Conservation (phyloP, 2,797 vertebrate genomes). For the Odontamblyopus rebecca region DNA sequence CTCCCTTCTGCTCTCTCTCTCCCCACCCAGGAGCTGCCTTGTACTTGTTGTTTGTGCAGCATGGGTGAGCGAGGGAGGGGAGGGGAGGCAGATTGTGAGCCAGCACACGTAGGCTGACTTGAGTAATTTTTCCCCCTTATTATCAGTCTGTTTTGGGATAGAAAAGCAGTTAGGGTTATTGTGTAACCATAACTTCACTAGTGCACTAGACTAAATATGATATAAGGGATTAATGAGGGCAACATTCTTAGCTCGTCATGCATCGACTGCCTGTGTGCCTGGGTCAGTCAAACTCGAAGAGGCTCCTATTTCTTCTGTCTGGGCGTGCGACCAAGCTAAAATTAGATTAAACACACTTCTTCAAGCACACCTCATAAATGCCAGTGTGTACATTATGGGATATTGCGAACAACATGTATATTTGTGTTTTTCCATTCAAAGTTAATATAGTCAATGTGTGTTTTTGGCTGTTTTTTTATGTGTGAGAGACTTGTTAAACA, state of each 20-base stretch:
- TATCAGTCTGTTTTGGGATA: constrained; percentile 16
- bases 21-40: constrained; percentile 54
- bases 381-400: constrained; percentile 37
- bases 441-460: constrained; percentile 31
- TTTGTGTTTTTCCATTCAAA: constrained; percentile 23
- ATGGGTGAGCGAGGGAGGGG: constrained; percentile 24
- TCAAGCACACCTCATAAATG: constrained; percentile 35
- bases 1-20: constrained; percentile 48
- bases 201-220: constrained; percentile 3
- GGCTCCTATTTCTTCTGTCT: constrained; percentile 57
- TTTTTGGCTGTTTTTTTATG: too few species aligned
- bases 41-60: constrained; percentile 76
- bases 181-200: neutral
- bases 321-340: constrained; percentile 63
- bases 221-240: constrained; percentile 23
- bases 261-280: constrained; percentile 24
- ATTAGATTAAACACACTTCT: constrained; percentile 52
- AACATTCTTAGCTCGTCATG: constrained; percentile 22
- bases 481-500: too few species aligned
- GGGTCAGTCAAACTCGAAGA: constrained; percentile 35
- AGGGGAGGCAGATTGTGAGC: constrained; percentile 57
- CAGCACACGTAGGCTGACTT: constrained; percentile 68
- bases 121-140: constrained; percentile 19
- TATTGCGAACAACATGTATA: constrained; percentile 13
- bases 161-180: neutral